Percentiles rank a stretch among this genome's conserved stretches.
These are phyloP conservation scores for Nothobranchius furzeri DNA, from an alignment of 2,113 vertebrate genomes.

Conservation along the genomic window DNA sequence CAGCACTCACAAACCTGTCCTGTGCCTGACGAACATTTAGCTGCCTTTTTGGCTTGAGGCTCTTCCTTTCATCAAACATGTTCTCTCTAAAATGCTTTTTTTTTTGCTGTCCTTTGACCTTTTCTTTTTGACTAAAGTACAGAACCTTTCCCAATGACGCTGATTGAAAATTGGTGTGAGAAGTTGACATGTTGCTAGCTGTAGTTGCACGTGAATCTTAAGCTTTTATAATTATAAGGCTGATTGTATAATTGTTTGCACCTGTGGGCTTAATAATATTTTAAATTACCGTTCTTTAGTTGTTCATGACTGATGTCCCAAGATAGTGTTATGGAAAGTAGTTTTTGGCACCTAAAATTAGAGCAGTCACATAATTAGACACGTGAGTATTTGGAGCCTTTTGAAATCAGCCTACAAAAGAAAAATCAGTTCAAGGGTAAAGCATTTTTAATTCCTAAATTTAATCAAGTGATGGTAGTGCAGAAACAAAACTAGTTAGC, in stretches of 20 bases:
- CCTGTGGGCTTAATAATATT: background rate
- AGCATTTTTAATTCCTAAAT: background rate
- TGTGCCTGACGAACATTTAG: background rate
- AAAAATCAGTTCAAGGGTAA: too few relatives aligned
- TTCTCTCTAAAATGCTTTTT: background rate
- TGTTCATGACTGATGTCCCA: background rate
- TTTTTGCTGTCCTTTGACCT: slow-evolving; percentile 5
- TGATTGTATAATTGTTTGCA: background rate
- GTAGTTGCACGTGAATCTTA: background rate
- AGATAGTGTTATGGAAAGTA: background rate
- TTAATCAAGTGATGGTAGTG: background rate
- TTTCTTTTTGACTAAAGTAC: slow-evolving; percentile 13
- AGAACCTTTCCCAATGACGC: slow-evolving; percentile 1
- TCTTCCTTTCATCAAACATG: background rate
- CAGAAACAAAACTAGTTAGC: background rate
- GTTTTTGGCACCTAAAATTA: background rate
- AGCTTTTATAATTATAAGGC: background rate
- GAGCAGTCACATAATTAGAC: background rate
- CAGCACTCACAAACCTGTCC: background rate
- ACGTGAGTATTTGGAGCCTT: background rate
- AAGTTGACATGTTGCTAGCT: background rate
- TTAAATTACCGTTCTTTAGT: background rate
- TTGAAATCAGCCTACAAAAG: background rate
- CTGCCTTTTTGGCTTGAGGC: slow-evolving; percentile 17
- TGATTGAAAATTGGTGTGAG: slow-evolving; percentile 4